A percentile compares a stretch with the other conserved stretches of the same genome.
These are phyloP conservation scores for Sylvietta virens DNA, from an alignment of 2,113 vertebrate genomes.

Conservation along the genomic window DNA sequence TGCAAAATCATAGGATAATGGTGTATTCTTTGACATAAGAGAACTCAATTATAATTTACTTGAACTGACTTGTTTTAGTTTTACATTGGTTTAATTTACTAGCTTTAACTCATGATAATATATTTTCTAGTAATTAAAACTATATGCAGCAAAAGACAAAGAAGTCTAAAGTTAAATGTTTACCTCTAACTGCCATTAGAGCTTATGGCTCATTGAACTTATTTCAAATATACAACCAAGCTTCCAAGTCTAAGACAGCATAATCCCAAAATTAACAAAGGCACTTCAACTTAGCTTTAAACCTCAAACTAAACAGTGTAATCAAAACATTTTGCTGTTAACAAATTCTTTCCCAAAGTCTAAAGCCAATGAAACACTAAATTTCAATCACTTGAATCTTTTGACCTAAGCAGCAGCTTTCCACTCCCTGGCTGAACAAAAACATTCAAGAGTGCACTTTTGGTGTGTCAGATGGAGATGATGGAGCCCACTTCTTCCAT, in stretches of 20 bases:
- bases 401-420: background rate
- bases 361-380: background rate
- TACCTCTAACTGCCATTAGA: background rate
- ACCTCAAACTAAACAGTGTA: constrained; percentile 28
- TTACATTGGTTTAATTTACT: background rate
- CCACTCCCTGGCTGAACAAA: background rate
- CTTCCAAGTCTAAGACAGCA: background rate
- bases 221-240: background rate
- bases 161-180: background rate
- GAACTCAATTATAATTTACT: background rate
- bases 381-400: background rate
- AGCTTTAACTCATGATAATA: background rate
- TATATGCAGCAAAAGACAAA: background rate
- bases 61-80: background rate
- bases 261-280: constrained; percentile 27
- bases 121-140: background rate
- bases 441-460: background rate
- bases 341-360: constrained; percentile 12
- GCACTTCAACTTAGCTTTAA: constrained; percentile 1
- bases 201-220: background rate
- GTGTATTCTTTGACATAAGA: background rate
- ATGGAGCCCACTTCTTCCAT: background rate
- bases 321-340: constrained; percentile 7
- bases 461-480: background rate
- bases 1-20: background rate